A percentile compares a stretch with the other conserved stretches of the same genome.
phyloP scores from a whole-genome alignment of 2,888 invertebrate species.

The Oscheius onirici region DNA sequence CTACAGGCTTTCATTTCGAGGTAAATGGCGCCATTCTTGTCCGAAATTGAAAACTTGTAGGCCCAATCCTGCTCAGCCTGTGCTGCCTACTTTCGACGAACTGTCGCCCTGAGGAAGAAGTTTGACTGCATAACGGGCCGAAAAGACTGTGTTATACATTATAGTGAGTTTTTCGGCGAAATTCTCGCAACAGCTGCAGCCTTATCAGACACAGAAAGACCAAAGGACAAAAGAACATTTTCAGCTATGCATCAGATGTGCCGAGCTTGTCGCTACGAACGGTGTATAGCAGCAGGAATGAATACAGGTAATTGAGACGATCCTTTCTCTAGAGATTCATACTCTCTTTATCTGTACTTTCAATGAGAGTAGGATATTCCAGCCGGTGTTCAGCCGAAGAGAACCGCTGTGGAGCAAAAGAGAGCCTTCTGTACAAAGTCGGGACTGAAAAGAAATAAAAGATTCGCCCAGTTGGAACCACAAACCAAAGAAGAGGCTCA shows the following conservation, averaged over 20 bases:
- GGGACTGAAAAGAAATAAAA: conserved; percentile 64
- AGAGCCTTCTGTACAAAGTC: conserved; percentile 64
- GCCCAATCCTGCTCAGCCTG: conserved; percentile 68
- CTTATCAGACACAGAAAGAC: not conserved
- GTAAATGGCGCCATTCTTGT: no score
- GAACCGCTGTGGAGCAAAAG: conserved; percentile 32
- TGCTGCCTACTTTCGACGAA: conserved; percentile 68
- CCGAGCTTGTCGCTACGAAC: conserved; percentile 59
- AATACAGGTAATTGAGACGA: no score
- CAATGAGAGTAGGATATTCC: not conserved
- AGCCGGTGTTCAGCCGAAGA: conserved; percentile 53
- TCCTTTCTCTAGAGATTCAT: conserved; percentile 27
- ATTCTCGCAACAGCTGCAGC: not conserved
- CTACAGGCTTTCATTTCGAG: conserved; percentile 69
- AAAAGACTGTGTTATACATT: conserved; percentile 53
- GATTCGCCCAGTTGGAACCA: conserved; percentile 49
- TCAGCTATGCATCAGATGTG: conserved; percentile 66
- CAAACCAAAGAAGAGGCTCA: conserved; percentile 24
- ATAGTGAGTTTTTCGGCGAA: conserved; percentile 45
- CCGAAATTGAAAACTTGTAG: no score
- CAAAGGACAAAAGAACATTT: conserved; percentile 30
- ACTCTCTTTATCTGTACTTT: not conserved
- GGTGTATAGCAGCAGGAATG: conserved; percentile 66
- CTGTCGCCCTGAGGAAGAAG: conserved; percentile 58
- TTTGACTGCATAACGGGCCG: conserved; percentile 56